These are phyloP conservation scores for Momotus momota DNA, from an alignment of 2,797 vertebrate species.

Conservation along the genomic window DNA sequence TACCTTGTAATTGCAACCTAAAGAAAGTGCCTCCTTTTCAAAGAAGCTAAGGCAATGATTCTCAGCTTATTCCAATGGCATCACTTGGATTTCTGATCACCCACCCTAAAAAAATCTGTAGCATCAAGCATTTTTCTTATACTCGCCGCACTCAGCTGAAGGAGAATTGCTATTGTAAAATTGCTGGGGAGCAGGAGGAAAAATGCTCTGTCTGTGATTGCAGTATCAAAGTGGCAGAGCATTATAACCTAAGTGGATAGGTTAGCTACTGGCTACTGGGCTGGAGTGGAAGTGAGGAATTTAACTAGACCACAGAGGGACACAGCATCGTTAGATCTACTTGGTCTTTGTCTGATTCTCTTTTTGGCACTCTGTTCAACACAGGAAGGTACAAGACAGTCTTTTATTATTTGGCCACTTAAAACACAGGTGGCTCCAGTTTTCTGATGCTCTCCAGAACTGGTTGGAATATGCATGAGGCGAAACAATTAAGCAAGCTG, in stretches of 20 bases:
- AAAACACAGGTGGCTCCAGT: conserved; percentile 41
- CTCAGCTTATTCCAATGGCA: not conserved
- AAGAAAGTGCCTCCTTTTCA: not conserved
- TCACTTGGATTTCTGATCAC: not conserved
- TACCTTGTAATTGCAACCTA: not conserved
- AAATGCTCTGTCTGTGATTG: not conserved
- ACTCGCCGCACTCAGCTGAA: not conserved
- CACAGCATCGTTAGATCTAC: not conserved
- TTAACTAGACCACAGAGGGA: not conserved
- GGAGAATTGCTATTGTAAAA: not conserved
- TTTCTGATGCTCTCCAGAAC: not conserved
- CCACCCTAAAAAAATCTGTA: not conserved
- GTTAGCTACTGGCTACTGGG: not conserved
- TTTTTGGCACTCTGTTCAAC: not conserved
- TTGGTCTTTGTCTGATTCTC: not conserved
- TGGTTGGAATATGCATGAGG: conserved; percentile 42
- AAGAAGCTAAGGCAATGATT: not conserved
- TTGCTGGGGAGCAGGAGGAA: not conserved
- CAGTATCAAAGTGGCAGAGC: not conserved
- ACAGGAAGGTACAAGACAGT: not conserved
- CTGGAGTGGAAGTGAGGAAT: not conserved
- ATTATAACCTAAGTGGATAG: not conserved
- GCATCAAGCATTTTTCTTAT: not conserved
- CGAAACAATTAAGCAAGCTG: conserved; percentile 49
- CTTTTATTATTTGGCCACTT: conserved; percentile 21